Evolutionary conservation across 1,140 invertebrate species (phyloP).

Genomic region (Halictus rubicundus): DNA sequence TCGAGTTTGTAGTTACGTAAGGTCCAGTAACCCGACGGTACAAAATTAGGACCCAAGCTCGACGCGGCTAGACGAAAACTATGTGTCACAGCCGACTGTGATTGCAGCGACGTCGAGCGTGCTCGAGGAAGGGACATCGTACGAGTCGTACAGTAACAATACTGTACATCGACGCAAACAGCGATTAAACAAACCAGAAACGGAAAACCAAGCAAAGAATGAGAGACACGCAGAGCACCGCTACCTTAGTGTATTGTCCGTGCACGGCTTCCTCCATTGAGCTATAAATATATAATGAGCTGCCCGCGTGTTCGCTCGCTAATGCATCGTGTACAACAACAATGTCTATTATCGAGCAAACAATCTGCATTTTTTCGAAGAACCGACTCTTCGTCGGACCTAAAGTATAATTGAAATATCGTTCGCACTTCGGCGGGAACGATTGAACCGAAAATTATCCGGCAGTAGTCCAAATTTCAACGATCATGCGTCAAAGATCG

Average conservation of each 20-base stretch:
- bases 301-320: slow-evolving; percentile 18
- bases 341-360: not conserved
- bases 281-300: slow-evolving; percentile 45
- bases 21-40: slow-evolving; percentile 74
- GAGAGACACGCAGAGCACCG: not conserved
- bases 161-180: slow-evolving; percentile 5
- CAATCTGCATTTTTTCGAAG: not conserved
- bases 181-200: not conserved
- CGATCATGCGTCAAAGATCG: no score
- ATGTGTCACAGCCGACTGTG: slow-evolving; percentile 10
- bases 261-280: slow-evolving; percentile 49
- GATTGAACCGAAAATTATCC: no score
- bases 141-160: not conserved
- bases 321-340: slow-evolving; percentile 29
- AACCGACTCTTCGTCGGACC: no score
- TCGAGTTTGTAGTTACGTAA: slow-evolving; percentile 70
- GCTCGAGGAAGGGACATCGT: slow-evolving; percentile 10
- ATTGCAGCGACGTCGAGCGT: not conserved
- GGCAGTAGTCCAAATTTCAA: no score
- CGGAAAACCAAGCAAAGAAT: slow-evolving; percentile 1
- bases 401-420: no score
- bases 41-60: slow-evolving; percentile 73
- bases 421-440: no score
- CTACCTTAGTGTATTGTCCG: slow-evolving; percentile 14
- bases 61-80: slow-evolving; percentile 54